A percentile compares a stretch with the other conserved stretches of the same genome.
Evolutionary conservation across 2,888 invertebrate genomes (phyloP).

Genomic region (Apoda limacodes): DNA sequence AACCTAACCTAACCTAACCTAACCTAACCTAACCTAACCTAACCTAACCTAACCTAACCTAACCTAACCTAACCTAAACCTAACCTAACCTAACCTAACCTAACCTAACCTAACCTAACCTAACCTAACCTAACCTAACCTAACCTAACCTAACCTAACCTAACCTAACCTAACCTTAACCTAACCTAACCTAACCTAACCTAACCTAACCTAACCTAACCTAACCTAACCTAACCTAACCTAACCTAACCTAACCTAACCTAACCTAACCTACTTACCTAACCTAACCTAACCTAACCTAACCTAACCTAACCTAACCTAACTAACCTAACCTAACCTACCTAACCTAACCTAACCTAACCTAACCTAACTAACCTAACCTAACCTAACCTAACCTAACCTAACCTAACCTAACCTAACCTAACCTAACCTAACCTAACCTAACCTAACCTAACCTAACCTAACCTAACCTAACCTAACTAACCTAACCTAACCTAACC

Average conservation of each 20-base stretch:
- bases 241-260: conserved; percentile 11
- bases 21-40: conserved; percentile 20
- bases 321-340: conserved; percentile 12
- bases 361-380: conserved; percentile 7
- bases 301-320: conserved; percentile 11
- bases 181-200: conserved; percentile 21
- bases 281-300: conserved; percentile 12
- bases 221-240: conserved; percentile 13
- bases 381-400: conserved; percentile 12
- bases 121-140: conserved; percentile 22
- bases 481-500: conserved; percentile 8
- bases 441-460: conserved; percentile 12
- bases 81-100: conserved; percentile 24
- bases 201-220: conserved; percentile 18
- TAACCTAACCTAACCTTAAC: conserved; percentile 22
- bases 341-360: conserved; percentile 11
- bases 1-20: conserved; percentile 14
- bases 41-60: conserved; percentile 20
- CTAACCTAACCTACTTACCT: conserved; percentile 13
- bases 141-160: conserved; percentile 20
- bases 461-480: conserved; percentile 10
- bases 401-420: conserved; percentile 14
- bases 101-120: conserved; percentile 22
- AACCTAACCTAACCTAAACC: conserved; percentile 22
- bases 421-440: conserved; percentile 12